phyloP scores from a whole-genome alignment of 2,888 invertebrate genomes.

The Helleia helle region DNA sequence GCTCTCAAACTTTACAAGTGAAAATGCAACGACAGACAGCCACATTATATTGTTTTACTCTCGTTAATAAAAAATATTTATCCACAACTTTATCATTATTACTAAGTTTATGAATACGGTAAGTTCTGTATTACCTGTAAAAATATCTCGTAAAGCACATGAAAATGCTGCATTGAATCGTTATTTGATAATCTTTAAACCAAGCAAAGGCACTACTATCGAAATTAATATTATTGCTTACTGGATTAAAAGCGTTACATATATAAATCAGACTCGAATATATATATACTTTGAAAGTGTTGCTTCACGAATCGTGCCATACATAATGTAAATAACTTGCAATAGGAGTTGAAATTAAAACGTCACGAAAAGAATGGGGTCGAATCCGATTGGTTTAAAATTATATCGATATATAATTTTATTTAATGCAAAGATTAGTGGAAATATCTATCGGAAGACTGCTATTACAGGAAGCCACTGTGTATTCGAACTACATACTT shows the following conservation, averaged over 20 bases:
- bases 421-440: conserved; percentile 54
- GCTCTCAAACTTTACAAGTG: conserved; percentile 44
- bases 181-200: conserved; percentile 46
- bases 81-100: conserved; percentile 54
- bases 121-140: conserved; percentile 67
- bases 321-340: neutral
- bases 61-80: conserved; percentile 60
- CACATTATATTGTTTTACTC: conserved; percentile 50
- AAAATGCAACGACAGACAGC: conserved; percentile 68
- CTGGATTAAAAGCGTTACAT: conserved; percentile 65
- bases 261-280: conserved; percentile 56
- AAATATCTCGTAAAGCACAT: conserved; percentile 68
- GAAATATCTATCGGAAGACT: conserved; percentile 73
- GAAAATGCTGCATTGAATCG: conserved; percentile 55
- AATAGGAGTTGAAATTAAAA: neutral
- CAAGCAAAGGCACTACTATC: conserved; percentile 72
- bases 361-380: neutral
- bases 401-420: conserved; percentile 33
- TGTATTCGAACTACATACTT: conserved; percentile 59
- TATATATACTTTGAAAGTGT: conserved; percentile 48
- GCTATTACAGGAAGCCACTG: conserved; percentile 70
- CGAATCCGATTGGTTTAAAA: conserved; percentile 1
- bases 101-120: conserved; percentile 66
- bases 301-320: conserved; percentile 32
- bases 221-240: conserved; percentile 65